Percentiles rank a stretch among this genome's conserved stretches.
These are phyloP conservation scores for Chrysina gloriosa DNA, from an alignment of 2,888 invertebrate genomes.

Conservation along the genomic window DNA sequence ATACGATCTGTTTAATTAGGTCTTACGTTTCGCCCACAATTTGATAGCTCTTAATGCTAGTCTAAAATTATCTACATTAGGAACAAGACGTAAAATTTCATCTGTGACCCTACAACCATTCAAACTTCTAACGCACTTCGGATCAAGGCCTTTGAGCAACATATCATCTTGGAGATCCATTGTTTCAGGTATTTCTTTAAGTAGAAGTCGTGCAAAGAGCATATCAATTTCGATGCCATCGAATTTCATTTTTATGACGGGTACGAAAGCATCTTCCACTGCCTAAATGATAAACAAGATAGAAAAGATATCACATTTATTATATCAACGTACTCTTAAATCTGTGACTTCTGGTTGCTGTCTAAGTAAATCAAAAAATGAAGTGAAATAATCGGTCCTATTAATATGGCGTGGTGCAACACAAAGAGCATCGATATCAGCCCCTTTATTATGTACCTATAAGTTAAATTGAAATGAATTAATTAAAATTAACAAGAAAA, in stretches of 20 bases:
- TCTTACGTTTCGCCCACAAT: conserved; percentile 96
- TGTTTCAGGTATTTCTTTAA: conserved; percentile 94
- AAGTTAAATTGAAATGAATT: conserved; percentile 34
- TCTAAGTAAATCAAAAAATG: conserved; percentile 92
- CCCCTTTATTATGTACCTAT: conserved; percentile 93
- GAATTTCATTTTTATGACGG: conserved; percentile 99
- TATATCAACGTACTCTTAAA: conserved; percentile 71
- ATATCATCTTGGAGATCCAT: conserved; percentile 91
- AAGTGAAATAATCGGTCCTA: conserved; percentile 93
- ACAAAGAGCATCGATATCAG: conserved; percentile 98
- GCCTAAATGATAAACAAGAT: conserved; percentile 69
- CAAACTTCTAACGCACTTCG: conserved; percentile 94
- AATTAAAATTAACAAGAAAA: background rate
- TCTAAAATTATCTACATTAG: conserved; percentile 93
- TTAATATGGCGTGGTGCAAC: conserved; percentile 97
- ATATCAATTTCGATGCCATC: conserved; percentile 99
- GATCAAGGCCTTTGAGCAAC: conserved; percentile 93
- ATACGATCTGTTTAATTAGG: conserved; percentile 13
- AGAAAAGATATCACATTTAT: background rate
- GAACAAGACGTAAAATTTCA: conserved; percentile 95
- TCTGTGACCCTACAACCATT: conserved; percentile 99
- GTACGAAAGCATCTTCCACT: conserved; percentile 98
- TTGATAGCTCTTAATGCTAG: conserved; percentile 95
- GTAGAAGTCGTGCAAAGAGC: conserved; percentile 92
- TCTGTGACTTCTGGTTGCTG: conserved; percentile 87